A percentile compares a stretch with the other conserved stretches of the same genome.
Evolutionary conservation across 2,113 vertebrate species (phyloP).

Genomic region (Bucco capensis): DNA sequence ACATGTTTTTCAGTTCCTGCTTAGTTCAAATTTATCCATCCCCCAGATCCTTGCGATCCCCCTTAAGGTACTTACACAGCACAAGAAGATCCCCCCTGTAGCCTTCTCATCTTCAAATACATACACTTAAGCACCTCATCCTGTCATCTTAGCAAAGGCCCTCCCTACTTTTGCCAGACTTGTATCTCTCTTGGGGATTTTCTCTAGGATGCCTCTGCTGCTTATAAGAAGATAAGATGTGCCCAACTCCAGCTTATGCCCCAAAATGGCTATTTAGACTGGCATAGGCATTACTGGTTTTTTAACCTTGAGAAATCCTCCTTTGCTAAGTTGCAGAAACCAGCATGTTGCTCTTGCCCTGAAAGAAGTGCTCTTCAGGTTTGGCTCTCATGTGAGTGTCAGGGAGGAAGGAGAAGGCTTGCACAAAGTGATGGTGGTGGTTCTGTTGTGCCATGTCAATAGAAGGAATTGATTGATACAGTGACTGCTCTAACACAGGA

Average conservation of each 20-base stretch:
- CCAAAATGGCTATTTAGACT: constrained; percentile 10
- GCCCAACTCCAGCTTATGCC: neutral
- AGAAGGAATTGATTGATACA: neutral
- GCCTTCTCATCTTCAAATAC: constrained; percentile 57
- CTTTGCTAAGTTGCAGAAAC: neutral
- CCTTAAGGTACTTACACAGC: constrained; percentile 55
- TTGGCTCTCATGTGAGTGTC: neutral
- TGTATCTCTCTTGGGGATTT: neutral
- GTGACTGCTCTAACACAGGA: rapidly evolving
- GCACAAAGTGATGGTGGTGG: neutral
- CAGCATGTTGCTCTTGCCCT: neutral
- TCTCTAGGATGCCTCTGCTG: neutral
- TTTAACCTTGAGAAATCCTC: rapidly evolving
- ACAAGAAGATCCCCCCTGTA: constrained; percentile 61
- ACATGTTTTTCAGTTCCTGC: constrained; percentile 17
- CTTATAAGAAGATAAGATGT: neutral
- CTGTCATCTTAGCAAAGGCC: constrained; percentile 37
- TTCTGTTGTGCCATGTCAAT: rapidly evolving
- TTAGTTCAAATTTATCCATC: constrained; percentile 50
- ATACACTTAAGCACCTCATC: constrained; percentile 20
- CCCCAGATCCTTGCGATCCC: constrained; percentile 60
- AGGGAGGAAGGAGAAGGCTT: neutral
- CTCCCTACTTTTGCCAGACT: neutral
- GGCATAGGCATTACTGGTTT: neutral
- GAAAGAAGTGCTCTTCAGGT: neutral